Base-by-base conservation (phyloP, 1,140 invertebrate genomes). In the Drosophila trapezifrons region DNA sequence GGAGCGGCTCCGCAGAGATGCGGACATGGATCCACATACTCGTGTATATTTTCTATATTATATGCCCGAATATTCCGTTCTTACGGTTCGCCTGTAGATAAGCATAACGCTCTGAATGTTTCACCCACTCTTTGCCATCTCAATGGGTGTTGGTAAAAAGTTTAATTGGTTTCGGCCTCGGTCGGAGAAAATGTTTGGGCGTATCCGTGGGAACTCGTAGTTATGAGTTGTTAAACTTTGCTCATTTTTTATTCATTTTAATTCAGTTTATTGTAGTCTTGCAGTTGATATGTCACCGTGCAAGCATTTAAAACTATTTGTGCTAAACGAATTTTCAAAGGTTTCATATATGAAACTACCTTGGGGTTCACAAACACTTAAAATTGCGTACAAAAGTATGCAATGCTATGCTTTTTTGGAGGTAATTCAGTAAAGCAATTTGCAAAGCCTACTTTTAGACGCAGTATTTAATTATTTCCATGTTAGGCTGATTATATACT, bases 201-300 rank as follows among this genome's bases (percentile, higher is more conserved):
- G 45, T 35, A 35, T 51, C 20, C 63, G 42, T 70, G 43, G 25
- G 25, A 32, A 58, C 25, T 40, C 17, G 25, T 20, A 40, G 51
- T 71, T 71, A 58, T 58, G 52, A 58, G 43, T 47, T 72, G 37
- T 37, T 29, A 32, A 71, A 71, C 18, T 71, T 71, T 49, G 3
- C 29, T 20, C 37, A 9, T 10, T 32, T 32, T 32, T 10, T 12
- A 12, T 22, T 12, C 32, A 66, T 49, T 67, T 32, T 70, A 10
- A 25, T 46, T 37, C 40, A 17, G 10, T 25, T 69, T 1, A 5
- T 7, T 46, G 40, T 12, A 27, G 37, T 27, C 17, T 15, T 43
- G 40, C 32, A 20, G 29, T 27, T 38, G 10, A 60, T 18, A n/a
- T 45, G 56, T 20, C 12, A 29, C 12, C 7, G 0, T 10, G 29